These are phyloP conservation scores for Gorsachius magnificus DNA, from an alignment of 2,797 vertebrate genomes.

Conservation along the genomic window DNA sequence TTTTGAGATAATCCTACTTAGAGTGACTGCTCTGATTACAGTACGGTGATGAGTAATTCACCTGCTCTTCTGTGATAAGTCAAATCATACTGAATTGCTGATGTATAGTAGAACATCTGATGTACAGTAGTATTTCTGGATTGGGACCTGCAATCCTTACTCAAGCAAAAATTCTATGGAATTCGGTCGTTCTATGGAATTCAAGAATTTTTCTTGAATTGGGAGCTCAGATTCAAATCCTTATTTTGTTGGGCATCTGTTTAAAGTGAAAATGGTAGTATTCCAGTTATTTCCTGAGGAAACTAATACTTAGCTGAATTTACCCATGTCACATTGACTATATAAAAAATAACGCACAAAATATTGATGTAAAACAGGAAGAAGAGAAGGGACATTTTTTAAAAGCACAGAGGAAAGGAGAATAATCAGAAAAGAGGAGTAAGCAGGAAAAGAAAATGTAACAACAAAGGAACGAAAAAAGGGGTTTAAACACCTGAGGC, in stretches of 20 bases:
- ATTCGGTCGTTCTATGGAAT: conserved; percentile 25
- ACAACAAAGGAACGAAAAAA: neutral
- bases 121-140: conserved; percentile 37
- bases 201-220: conserved; percentile 48
- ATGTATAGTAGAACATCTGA: conserved; percentile 37
- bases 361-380: conserved; percentile 42
- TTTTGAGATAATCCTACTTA: conserved; percentile 37
- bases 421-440: conserved; percentile 27
- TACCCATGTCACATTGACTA: conserved; percentile 71
- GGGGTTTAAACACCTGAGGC: neutral
- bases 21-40: conserved; percentile 43
- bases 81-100: conserved; percentile 41
- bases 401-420: conserved; percentile 58
- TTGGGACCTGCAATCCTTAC: conserved; percentile 48
- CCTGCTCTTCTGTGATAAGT: conserved; percentile 42
- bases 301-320: conserved; percentile 65
- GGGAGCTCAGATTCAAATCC: conserved; percentile 47
- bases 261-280: conserved; percentile 68
- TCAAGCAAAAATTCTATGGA: conserved; percentile 57
- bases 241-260: conserved; percentile 64
- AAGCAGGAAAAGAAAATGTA: conserved; percentile 33
- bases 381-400: conserved; percentile 10
- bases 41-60: conserved; percentile 50
- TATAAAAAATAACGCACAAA: conserved; percentile 67
- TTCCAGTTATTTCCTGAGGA: conserved; percentile 71